Evolutionary conservation across 2,797 vertebrate species (phyloP).

Genomic region (Pangasius mekongensis): DNA sequence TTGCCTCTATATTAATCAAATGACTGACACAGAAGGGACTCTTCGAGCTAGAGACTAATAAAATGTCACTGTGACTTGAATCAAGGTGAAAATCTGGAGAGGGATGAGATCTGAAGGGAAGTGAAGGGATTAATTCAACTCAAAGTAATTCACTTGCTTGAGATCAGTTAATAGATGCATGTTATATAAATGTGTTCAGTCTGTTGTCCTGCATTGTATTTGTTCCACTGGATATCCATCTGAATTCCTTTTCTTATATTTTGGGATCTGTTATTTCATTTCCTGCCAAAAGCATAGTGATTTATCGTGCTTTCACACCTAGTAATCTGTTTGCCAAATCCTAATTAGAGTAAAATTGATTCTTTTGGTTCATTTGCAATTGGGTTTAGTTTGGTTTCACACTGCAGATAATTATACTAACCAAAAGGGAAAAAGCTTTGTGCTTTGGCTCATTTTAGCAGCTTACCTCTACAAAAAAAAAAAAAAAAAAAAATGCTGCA

Average conservation of each 20-base stretch:
- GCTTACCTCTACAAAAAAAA: neutral
- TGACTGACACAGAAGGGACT: conserved; percentile 34
- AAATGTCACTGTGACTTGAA: conserved; percentile 56
- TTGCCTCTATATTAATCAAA: conserved; percentile 52
- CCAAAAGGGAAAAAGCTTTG: neutral
- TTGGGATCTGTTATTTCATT: neutral
- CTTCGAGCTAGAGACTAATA: conserved; percentile 51
- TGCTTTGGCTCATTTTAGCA: neutral
- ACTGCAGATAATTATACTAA: neutral
- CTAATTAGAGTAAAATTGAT: neutral
- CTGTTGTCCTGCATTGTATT: neutral
- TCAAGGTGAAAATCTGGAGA: conserved; percentile 40
- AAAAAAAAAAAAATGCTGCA: neutral
- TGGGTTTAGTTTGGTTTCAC: neutral
- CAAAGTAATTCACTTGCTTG: neutral
- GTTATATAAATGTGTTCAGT: neutral
- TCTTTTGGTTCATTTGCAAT: neutral
- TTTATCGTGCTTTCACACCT: neutral
- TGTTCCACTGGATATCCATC: neutral
- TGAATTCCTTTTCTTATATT: neutral
- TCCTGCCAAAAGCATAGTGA: neutral
- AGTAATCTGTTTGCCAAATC: neutral
- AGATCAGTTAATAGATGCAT: neutral
- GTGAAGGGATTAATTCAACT: conserved; percentile 5
- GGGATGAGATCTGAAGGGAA: conserved; percentile 28